A percentile compares a stretch with the other conserved stretches of the same genome.
Evolutionary conservation across 1,140 invertebrate genomes (phyloP).

Genomic region (Drosophila novamexicana): DNA sequence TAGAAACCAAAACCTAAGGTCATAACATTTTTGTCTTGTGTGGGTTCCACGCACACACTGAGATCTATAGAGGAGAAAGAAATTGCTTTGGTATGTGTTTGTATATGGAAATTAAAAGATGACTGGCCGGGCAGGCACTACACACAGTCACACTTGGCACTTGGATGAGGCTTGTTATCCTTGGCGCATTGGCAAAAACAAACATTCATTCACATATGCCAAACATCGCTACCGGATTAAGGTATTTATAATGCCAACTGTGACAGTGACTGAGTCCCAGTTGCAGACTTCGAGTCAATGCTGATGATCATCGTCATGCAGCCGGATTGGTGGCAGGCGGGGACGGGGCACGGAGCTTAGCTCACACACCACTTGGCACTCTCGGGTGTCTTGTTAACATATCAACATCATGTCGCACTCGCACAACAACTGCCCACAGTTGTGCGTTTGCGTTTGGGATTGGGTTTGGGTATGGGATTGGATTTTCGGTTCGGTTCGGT

Average conservation of each 20-base stretch:
- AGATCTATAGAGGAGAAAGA: constrained; percentile 1
- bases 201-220: constrained; percentile 71
- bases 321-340: neutral
- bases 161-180: constrained; percentile 58
- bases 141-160: constrained; percentile 42
- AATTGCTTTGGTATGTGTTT: constrained; percentile 13
- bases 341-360: constrained; percentile 11
- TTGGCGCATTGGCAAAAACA: constrained; percentile 67
- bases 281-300: constrained; percentile 21
- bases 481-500: neutral
- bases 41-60: constrained; percentile 4
- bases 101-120: constrained; percentile 54
- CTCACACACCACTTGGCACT: constrained; percentile 69
- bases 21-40: constrained; percentile 37
- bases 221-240: constrained; percentile 80
- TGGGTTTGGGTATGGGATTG: constrained; percentile 35
- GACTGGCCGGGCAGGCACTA: constrained; percentile 6
- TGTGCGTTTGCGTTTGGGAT: constrained; percentile 7
- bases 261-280: constrained; percentile 53
- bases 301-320: constrained; percentile 42
- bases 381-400: constrained; percentile 81
- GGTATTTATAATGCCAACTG: constrained; percentile 63
- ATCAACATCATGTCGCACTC: constrained; percentile 82
- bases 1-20: constrained; percentile 53
- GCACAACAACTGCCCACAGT: constrained; percentile 57